Percentiles rank a stretch among this genome's conserved stretches.
Conservation (phyloP, 2,797 vertebrate species). For the Microcaecilia unicolor region DNA sequence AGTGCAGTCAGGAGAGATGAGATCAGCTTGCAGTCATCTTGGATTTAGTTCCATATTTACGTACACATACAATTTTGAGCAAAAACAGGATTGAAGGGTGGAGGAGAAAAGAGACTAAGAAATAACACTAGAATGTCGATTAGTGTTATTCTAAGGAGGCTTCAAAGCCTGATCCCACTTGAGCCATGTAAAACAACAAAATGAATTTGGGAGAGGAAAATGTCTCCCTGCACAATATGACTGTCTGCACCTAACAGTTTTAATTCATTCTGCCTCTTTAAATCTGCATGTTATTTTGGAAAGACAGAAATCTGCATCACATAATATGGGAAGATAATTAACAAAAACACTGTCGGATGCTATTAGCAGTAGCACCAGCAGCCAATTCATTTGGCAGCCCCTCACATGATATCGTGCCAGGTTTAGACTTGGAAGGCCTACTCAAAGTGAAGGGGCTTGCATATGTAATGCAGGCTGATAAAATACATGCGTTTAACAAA, state of each 20-base stretch:
- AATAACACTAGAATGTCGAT: no score
- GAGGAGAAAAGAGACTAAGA: no score
- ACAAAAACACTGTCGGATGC: conserved; percentile 32
- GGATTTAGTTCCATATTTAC: no score
- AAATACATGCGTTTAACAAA: conserved; percentile 16
- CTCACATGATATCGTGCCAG: conserved; percentile 3
- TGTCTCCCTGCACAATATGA: conserved; percentile 20
- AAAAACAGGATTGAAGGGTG: no score
- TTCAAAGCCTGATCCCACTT: conserved; percentile 29
- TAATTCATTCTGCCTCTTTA: conserved; percentile 57
- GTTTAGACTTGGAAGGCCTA: conserved; percentile 20
- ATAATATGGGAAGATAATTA: conserved; percentile 43
- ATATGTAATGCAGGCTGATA: not conserved
- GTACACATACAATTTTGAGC: no score
- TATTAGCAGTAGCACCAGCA: conserved; percentile 30
- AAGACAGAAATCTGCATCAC: conserved; percentile 41
- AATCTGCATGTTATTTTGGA: conserved; percentile 42
- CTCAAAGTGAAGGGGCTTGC: not conserved
- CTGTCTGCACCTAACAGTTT: conserved; percentile 47
- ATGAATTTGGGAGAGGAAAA: conserved; percentile 7
- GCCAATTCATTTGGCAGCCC: conserved; percentile 19
- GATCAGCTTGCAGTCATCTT: no score
- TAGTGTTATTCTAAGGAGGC: conserved; percentile 39
- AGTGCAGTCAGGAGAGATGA: no score
- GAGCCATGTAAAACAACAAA: conserved; percentile 19